Base-by-base conservation (phyloP, 2,113 vertebrate species). In the Anoura caudifer region DNA sequence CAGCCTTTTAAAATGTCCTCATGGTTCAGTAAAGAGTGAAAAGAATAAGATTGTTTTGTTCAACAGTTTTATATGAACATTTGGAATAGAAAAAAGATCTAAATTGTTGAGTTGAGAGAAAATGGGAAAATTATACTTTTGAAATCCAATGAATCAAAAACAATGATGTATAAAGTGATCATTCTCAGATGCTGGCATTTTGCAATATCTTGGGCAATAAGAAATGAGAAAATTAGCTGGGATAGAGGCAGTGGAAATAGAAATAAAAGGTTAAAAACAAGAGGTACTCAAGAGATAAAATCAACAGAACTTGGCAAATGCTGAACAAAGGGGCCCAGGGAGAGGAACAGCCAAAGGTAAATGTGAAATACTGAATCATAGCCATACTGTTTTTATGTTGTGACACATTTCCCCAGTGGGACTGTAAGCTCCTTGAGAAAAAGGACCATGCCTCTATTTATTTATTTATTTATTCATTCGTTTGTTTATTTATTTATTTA, bases 21-120 rank as follows among this genome's bases (percentile, higher is more conserved):
- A 61, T 45, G 15, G n/a, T 77, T 95, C 75, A 90, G 19, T 72
- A 52, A 91, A 91, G 22, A 77, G 38, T 50, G 56, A 80, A 89
- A 89, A 82, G 28, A 75, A 15, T 67, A 59, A 73, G 59, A 69
- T 70, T 77, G n/a, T 73, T 90, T 83, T 72, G 20, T 70, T 87
- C 36, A 75, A 80, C 10, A 36, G 85, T 70, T 13, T 4, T 72
- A 86, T 90, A 76, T 22, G 79, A 96, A 86, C 75, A 84, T 43
- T 52, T 63, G 26, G 4, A 59, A 45, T 59, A 83, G 36, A 63
- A 52, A 76, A 52, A 89, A 61, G 26, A 76, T 90, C 16, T 84
- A 82, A 81, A 70, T 47, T 90, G 54, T 79, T 87, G 24, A 50
- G 90, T 67, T 24, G 47, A 56, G 47, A 90, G 52, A 87, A 85